Base-by-base conservation (phyloP, 2,888 invertebrate species). In the Byasa hedistus region DNA sequence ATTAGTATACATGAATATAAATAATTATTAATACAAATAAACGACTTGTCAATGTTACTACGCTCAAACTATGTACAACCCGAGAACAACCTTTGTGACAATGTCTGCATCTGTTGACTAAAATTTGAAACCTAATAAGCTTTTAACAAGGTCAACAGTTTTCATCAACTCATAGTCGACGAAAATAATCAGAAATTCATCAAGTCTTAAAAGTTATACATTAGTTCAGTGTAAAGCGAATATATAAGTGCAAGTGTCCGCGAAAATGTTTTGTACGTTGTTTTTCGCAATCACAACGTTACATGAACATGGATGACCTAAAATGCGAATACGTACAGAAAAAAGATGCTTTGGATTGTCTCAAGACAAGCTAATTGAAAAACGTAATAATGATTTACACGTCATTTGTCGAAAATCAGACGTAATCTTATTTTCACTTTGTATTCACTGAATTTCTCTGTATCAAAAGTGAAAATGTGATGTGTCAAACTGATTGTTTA, bases 121-220 rank as follows among this genome's bases (percentile, higher is more conserved):
- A 89, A 91, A 89, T 91, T 91, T 90, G 90, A 91, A 91, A 90
- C 91, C 86, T 89, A 87, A 81, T 89, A 89, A 86, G 92, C 91
- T 92, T 92, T 90, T 91, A 92, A 92, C 92, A 92, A 92, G 92
- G 92, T 92, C 92, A 92, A 92, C 91, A 92, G 91, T 91, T 90
- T 91, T 91, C 88, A 87, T 91, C 88, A 85, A 89, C 85, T 87
- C 83, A 76, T 78, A 84, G 85, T 82, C 85, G 83, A 85, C 85
- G 79, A 87, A 89, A 89, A 88, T 91, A 90, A 90, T 88, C 85
- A 83, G 82, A 79, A 87, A 82, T 87, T 81, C 79, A 80, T 84
- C 78, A 82, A 85, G 81, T 78, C 77, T 81, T 75, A 73, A 81
- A 81, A 81, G 81, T 79, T 76, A 79, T 83, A 78, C 72, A 75